Percentiles rank a stretch among this genome's conserved stretches.
Evolutionary conservation across 2,797 vertebrate genomes (phyloP).

Genomic region (Chloroceryle amazona): DNA sequence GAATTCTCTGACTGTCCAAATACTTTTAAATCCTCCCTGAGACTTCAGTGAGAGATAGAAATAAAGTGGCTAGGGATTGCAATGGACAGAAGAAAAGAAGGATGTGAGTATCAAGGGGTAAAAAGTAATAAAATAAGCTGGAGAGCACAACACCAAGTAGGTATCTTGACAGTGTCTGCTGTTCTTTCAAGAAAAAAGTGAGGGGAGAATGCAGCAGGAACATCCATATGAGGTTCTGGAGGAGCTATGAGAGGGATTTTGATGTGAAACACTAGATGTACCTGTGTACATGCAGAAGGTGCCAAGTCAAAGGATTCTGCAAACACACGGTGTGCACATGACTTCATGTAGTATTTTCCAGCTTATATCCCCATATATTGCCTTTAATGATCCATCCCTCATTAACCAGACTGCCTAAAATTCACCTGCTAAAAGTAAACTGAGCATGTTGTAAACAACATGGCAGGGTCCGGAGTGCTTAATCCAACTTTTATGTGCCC

Average conservation of each 20-base stretch:
- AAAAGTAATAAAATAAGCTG: background rate
- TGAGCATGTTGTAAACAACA: background rate
- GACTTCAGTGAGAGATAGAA: background rate
- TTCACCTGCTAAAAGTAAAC: background rate
- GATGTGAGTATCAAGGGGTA: background rate
- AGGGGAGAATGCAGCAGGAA: background rate
- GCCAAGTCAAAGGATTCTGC: background rate
- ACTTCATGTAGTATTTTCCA: background rate
- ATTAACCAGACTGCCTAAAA: background rate
- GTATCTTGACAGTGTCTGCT: background rate
- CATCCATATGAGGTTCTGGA: background rate
- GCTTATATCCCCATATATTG: accelerated
- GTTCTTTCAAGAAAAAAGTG: background rate
- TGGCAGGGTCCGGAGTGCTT: background rate
- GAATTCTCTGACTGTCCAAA: background rate
- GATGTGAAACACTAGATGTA: background rate
- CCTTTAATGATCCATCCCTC: background rate
- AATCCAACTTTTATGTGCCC: background rate
- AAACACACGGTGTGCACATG: accelerated
- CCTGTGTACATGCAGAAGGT: background rate
- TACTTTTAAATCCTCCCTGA: background rate
- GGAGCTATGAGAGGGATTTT: background rate
- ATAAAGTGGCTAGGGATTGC: background rate
- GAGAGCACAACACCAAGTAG: background rate
- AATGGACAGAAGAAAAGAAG: background rate